Evolutionary conservation across 1,140 invertebrate genomes (phyloP).

Genomic region (Drosophila pseudoobscura): DNA sequence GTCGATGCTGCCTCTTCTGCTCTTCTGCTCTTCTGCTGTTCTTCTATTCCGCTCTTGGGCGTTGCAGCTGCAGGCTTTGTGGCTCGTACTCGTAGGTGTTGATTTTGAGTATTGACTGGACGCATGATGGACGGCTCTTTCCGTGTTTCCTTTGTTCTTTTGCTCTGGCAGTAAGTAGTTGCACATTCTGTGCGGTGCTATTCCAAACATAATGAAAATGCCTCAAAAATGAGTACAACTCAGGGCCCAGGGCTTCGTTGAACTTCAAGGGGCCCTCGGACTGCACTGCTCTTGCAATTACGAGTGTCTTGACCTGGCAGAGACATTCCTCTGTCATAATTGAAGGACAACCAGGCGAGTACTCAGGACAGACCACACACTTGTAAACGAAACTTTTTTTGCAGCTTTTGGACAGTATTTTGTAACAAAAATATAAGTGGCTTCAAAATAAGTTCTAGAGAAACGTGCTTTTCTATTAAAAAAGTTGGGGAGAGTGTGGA

Average conservation of each 20-base stretch:
- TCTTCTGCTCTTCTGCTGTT: neutral
- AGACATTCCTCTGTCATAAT: constrained; percentile 22
- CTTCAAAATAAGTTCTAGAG: constrained; percentile 3
- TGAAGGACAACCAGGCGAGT: constrained; percentile 20
- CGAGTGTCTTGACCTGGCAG: constrained; percentile 61
- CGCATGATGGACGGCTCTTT: neutral
- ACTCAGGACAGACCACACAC: constrained; percentile 8
- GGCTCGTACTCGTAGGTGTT: neutral
- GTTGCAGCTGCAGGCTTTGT: constrained; percentile 9
- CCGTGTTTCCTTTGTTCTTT: too few species aligned
- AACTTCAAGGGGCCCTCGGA: constrained; percentile 25
- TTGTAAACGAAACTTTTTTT: constrained; percentile 27
- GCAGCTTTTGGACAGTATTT: too few species aligned
- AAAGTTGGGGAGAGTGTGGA: too few species aligned
- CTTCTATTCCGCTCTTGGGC: neutral
- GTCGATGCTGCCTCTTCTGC: constrained; percentile 8
- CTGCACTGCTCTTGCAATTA: constrained; percentile 46
- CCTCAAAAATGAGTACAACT: constrained; percentile 18
- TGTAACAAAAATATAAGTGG: too few species aligned
- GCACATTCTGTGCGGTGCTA: too few species aligned
- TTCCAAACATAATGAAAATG: constrained; percentile 20
- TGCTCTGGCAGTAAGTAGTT: too few species aligned
- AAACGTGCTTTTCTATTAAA: neutral
- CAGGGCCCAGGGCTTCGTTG: constrained; percentile 30
- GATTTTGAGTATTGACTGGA: constrained; percentile 26